Conservation (phyloP, 2,888 invertebrate genomes). For the Tetragnatha montana region DNA sequence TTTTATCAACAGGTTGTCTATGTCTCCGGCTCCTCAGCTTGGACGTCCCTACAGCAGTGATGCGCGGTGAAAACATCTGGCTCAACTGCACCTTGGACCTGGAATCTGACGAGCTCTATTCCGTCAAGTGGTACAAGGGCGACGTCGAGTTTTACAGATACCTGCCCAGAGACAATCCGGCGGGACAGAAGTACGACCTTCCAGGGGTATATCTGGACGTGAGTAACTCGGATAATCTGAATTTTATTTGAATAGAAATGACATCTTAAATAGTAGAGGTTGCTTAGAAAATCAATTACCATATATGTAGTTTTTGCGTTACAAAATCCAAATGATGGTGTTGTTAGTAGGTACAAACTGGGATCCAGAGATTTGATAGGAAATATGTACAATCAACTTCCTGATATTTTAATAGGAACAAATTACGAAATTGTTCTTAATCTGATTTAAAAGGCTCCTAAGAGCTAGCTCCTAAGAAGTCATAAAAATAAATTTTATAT, state of each 20-base stretch:
- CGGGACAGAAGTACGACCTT: slow-evolving; percentile 70
- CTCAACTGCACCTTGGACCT: slow-evolving; percentile 72
- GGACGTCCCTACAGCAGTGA: slow-evolving; percentile 71
- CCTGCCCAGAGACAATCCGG: slow-evolving; percentile 71
- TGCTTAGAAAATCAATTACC: too few relatives aligned
- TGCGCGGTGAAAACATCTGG: slow-evolving; percentile 71
- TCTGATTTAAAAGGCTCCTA: too few relatives aligned
- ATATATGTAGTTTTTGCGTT: too few relatives aligned
- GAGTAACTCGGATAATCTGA: slow-evolving; percentile 49
- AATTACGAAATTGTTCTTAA: too few relatives aligned
- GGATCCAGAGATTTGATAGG: too few relatives aligned
- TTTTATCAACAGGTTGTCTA: slow-evolving; percentile 24
- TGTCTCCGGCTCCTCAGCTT: slow-evolving; percentile 61
- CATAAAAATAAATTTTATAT: too few relatives aligned
- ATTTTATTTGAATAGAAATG: neutral
- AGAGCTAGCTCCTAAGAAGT: too few relatives aligned
- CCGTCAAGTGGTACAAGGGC: slow-evolving; percentile 72
- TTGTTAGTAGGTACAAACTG: too few relatives aligned
- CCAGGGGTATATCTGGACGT: slow-evolving; percentile 72
- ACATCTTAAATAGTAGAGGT: neutral
- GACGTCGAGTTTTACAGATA: slow-evolving; percentile 72
- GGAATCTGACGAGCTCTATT: slow-evolving; percentile 72
- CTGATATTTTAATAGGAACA: too few relatives aligned
- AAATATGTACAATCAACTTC: too few relatives aligned
- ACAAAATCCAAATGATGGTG: too few relatives aligned